These are phyloP conservation scores for Ischnura elegans DNA, from an alignment of 2,888 invertebrate genomes.

Conservation along the genomic window DNA sequence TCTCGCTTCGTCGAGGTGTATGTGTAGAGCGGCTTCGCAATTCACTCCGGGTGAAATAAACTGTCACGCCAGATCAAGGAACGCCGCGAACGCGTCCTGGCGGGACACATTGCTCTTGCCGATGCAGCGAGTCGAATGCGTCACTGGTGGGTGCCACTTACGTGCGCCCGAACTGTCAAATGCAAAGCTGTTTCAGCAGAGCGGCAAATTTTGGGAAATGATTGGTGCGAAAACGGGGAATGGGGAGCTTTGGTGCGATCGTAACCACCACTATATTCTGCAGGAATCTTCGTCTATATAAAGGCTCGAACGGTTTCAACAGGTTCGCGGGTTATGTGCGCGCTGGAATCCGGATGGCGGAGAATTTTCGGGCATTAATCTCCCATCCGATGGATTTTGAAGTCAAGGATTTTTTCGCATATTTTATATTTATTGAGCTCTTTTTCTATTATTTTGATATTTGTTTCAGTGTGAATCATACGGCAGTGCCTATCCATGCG, in stretches of 20 bases:
- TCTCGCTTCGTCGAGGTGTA: background rate
- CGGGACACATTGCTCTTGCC: background rate
- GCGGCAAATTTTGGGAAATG: conserved; percentile 17
- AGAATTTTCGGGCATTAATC: too few species aligned
- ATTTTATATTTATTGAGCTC: too few species aligned
- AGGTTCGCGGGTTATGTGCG: background rate
- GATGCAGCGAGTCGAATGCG: background rate
- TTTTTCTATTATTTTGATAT: too few species aligned
- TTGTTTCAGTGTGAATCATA: too few species aligned
- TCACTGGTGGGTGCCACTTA: background rate
- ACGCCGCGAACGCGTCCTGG: background rate
- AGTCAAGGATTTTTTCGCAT: too few species aligned
- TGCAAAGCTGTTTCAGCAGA: background rate
- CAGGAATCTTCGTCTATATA: background rate
- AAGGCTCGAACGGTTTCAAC: background rate
- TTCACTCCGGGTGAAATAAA: conserved; percentile 19
- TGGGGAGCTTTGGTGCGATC: background rate
- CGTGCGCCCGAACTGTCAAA: background rate
- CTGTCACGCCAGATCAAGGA: conserved; percentile 1
- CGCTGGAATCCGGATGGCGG: too few species aligned
- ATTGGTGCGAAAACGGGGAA: conserved; percentile 12
- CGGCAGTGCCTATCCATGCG: too few species aligned
- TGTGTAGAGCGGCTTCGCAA: background rate
- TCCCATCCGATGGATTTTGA: too few species aligned
- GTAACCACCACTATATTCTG: background rate